Conservation (phyloP, 2,888 invertebrate species). For the Eucriotettix oculatus region DNA sequence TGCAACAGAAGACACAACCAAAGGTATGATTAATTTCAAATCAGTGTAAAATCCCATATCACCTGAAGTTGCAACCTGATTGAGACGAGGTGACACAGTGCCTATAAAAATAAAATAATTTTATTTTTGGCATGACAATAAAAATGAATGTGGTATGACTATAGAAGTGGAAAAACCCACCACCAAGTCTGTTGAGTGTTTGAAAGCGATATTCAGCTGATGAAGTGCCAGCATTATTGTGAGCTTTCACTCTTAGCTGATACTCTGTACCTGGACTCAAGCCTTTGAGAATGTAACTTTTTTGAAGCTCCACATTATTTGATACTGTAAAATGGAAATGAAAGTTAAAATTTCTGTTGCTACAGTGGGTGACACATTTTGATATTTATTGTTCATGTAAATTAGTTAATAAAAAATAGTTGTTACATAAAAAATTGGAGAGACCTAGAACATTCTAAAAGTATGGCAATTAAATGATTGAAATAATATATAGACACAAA, state of each 20-base stretch:
- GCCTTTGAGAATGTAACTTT: conserved; percentile 29
- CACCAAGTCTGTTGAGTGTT: conserved; percentile 27
- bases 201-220: conserved; percentile 38
- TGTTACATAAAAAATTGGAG: no score
- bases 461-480: no score
- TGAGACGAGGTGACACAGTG: not conserved
- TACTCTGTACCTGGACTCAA: conserved; percentile 33
- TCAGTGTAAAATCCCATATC: not conserved
- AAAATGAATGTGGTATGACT: no score
- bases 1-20: not conserved
- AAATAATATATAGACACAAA: no score
- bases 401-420: no score
- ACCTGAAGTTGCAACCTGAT: not conserved
- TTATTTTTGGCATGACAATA: no score
- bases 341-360: no score
- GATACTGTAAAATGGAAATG: conserved; percentile 23
- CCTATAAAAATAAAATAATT: not conserved
- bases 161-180: not conserved
- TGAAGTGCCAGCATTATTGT: conserved; percentile 45
- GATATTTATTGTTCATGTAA: no score
- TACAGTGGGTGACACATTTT: no score
- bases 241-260: conserved; percentile 37
- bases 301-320: conserved; percentile 31
- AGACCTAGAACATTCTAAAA: no score
- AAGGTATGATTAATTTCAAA: not conserved